Base-by-base conservation (phyloP, 2,888 invertebrate species). In the Habrosyne pyritoides region DNA sequence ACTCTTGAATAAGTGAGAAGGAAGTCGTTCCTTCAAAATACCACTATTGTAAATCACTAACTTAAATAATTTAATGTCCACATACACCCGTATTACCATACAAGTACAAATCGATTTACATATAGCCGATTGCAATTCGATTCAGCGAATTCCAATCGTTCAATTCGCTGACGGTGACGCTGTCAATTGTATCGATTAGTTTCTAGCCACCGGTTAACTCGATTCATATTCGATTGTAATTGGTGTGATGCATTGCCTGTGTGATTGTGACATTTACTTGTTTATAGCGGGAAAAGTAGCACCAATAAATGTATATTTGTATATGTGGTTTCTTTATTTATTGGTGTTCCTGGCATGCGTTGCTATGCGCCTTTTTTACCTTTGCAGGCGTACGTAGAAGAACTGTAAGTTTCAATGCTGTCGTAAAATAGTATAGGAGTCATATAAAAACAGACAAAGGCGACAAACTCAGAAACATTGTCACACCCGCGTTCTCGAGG, bases 51-150 rank as follows among this genome's bases (percentile, higher is more conserved):
- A 30, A 50, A 21, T 50, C 50, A 50, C 50, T 50, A 28, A 28
- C 50, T 8, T 49, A 10, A 26, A 49, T 49, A 49, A 26, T 49
- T 49, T 49, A 26, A 49, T 49, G 26, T 26, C 8, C 42, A 26
- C n/a, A n/a, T 22, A 12, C 48, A 48, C 21, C 21, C 21, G 21
- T 10, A 14, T 42, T 24, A 22, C 42, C 36, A 47, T 54, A 58
- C 42, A 51, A 51, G 53, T 50, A 52, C 7, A 30, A 47, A 47
- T 36, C 54, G 51, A 61, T 61, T 61, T 59, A 52, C 58, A 56
- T 58, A 59, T 59, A 49, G 56, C 55, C 49, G 53, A 56, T 59
- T 61, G 46, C 58, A 55, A 61, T 61, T 61, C 56, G 26, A 52
- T 42, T 52, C 46, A 49, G 8, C 28, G 28, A 26, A 49, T 49